Conservation (phyloP, 2,113 vertebrate species). For the Erythrolamprus reginae region DNA sequence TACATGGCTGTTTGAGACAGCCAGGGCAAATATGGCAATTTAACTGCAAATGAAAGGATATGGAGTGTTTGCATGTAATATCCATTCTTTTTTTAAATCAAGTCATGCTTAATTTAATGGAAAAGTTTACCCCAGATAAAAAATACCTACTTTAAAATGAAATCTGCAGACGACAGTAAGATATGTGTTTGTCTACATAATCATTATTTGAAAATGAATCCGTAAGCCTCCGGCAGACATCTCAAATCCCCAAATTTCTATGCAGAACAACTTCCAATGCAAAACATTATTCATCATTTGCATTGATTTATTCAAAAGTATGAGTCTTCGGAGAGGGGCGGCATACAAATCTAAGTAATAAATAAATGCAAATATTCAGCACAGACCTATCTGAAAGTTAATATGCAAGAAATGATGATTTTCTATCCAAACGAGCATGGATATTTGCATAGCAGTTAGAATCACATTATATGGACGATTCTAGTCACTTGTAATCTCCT, state of each 20-base stretch:
- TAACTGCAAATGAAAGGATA: neutral
- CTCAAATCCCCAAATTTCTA: neutral
- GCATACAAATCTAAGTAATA: too few relatives aligned
- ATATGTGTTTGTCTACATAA: neutral
- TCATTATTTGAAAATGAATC: neutral
- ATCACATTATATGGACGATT: neutral
- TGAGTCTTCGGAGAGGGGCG: too few relatives aligned
- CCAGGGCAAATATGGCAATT: neutral
- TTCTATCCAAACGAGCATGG: neutral
- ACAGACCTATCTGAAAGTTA: neutral
- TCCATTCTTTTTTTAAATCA: neutral
- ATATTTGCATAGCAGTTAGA: neutral
- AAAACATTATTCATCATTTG: neutral
- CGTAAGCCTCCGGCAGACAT: neutral
- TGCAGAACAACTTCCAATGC: neutral
- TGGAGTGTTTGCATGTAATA: neutral
- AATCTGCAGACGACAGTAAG: neutral
- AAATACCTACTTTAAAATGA: neutral
- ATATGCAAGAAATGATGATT: neutral
- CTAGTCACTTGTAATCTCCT: neutral
- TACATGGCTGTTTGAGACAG: neutral
- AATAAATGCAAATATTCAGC: neutral
- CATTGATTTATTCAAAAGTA: neutral
- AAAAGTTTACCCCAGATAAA: neutral
- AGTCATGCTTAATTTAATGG: neutral